Evolutionary conservation across 1,140 invertebrate species (phyloP).

Genomic region (Habropoda laboriosa): DNA sequence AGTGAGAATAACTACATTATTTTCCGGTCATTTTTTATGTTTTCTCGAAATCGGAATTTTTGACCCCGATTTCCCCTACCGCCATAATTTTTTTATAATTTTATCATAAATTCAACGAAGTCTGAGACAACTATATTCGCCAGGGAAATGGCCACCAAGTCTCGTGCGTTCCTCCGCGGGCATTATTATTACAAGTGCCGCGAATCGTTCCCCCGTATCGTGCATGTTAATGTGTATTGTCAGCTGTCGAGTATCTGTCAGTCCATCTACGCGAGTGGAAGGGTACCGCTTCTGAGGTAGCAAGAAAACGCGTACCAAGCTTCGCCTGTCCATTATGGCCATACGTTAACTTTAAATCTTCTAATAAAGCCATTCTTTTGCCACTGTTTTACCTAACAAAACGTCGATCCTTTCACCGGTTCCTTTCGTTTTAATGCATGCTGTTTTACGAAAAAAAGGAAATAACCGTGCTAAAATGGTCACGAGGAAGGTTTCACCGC

Average conservation of each 20-base stretch:
- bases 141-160: neutral
- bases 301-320: neutral
- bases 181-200: neutral
- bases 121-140: no score
- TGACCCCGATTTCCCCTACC: no score
- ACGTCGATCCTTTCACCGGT: no score
- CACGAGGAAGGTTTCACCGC: constrained; percentile 15
- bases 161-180: neutral
- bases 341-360: no score
- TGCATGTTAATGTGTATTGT: neutral
- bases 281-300: neutral
- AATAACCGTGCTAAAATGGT: neutral
- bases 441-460: neutral
- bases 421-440: constrained; percentile 21
- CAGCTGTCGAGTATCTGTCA: constrained; percentile 2
- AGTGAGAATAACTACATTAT: no score
- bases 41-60: no score
- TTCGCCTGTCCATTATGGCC: neutral
- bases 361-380: no score
- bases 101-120: no score
- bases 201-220: neutral
- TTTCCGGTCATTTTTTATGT: no score
- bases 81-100: no score
- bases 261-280: no score
- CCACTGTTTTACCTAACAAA: neutral